phyloP scores from a whole-genome alignment of 2,888 invertebrate genomes.

The Ectemnius lituratus region DNA sequence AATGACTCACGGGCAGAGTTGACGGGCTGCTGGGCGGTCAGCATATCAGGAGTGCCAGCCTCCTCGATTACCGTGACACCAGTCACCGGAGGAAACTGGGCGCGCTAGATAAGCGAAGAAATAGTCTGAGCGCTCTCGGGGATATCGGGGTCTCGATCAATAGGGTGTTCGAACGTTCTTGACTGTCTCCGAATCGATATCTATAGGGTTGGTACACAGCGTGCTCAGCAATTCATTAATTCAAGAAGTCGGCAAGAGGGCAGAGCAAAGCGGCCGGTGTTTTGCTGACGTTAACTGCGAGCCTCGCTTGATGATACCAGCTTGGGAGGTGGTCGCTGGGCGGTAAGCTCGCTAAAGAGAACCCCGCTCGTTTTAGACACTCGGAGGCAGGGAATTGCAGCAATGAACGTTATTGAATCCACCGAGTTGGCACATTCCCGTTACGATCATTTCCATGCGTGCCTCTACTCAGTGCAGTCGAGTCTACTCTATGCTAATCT shows the following conservation, averaged over 20 bases:
- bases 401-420: constrained; percentile 6
- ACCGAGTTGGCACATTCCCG: neutral
- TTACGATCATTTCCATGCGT: too few species aligned
- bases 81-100: too few species aligned
- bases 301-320: neutral
- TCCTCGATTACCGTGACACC: too few species aligned
- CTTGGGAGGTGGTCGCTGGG: constrained; percentile 17
- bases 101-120: neutral
- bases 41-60: too few species aligned
- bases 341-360: constrained; percentile 1
- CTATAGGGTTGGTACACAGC: neutral
- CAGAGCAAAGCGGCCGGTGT: constrained; percentile 22
- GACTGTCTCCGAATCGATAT: neutral
- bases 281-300: constrained; percentile 18
- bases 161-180: neutral
- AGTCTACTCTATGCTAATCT: too few species aligned
- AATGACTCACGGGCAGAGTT: too few species aligned
- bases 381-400: neutral
- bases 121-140: neutral
- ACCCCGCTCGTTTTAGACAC: neutral
- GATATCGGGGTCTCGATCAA: neutral
- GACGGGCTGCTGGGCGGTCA: too few species aligned
- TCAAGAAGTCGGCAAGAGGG: constrained; percentile 15
- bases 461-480: too few species aligned
- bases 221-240: constrained; percentile 27